A percentile compares a stretch with the other conserved stretches of the same genome.
Conservation (phyloP, 2,113 vertebrate genomes). For the Rafetus swinhoei region DNA sequence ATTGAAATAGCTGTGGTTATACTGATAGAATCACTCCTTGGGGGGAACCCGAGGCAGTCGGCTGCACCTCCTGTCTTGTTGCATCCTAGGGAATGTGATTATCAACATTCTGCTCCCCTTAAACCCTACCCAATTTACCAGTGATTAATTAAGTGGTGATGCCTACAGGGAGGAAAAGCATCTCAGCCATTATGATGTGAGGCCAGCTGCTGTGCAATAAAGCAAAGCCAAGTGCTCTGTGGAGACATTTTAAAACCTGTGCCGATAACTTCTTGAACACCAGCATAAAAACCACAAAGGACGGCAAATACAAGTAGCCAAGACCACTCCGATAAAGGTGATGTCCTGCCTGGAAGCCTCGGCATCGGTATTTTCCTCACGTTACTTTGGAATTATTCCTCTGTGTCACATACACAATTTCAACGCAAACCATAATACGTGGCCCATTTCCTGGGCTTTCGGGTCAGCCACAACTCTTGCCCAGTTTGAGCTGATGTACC, state of each 20-base stretch:
- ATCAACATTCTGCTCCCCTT: neutral
- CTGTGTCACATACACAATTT: neutral
- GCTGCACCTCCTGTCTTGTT: fast-evolving
- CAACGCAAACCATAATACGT: neutral
- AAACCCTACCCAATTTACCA: fast-evolving
- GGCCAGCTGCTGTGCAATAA: neutral
- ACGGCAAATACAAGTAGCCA: neutral
- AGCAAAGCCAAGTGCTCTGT: neutral
- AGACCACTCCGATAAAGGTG: neutral
- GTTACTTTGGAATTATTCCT: neutral
- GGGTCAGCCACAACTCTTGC: neutral
- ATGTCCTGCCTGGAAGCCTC: neutral
- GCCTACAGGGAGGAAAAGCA: neutral
- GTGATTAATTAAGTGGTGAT: neutral
- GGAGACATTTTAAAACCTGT: neutral
- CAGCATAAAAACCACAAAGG: neutral
- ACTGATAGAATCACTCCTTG: neutral
- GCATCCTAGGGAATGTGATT: fast-evolving
- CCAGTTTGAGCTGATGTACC: neutral
- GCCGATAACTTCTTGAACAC: neutral
- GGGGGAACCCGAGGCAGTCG: neutral
- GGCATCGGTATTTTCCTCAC: neutral
- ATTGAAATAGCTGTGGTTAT: neutral
- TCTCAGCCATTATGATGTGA: neutral
- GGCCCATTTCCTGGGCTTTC: neutral